phyloP scores from a whole-genome alignment of 2,797 vertebrate genomes.

The Arctocebus calabarensis region DNA sequence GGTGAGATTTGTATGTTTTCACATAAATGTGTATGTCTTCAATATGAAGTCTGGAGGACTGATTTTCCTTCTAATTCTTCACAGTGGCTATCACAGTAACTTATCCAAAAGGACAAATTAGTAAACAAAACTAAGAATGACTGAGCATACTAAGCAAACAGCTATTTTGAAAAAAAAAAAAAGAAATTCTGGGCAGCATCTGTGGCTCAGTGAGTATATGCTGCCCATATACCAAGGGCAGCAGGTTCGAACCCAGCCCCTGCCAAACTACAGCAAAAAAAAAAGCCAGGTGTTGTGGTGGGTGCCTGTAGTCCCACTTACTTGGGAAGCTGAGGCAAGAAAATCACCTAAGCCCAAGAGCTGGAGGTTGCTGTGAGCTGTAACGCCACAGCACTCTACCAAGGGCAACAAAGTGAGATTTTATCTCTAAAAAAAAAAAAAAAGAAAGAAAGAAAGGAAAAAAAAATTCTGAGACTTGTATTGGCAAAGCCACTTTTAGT shows the following conservation, averaged over 20 bases:
- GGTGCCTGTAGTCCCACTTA: too few species aligned
- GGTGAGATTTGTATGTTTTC: neutral
- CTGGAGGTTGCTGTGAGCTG: too few species aligned
- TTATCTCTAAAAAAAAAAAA: neutral
- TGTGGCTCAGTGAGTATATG: too few species aligned
- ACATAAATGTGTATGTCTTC: neutral
- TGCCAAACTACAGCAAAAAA: too few species aligned
- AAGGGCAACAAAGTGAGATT: too few species aligned
- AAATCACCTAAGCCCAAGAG: too few species aligned
- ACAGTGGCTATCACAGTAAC: neutral
- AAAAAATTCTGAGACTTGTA: slow-evolving; percentile 57
- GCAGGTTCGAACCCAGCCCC: too few species aligned
- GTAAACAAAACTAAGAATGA: slow-evolving; percentile 66
- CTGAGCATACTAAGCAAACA: slow-evolving; percentile 51
- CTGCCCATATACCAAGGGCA: too few species aligned
- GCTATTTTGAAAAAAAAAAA: slow-evolving; percentile 39
- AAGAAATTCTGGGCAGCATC: neutral
- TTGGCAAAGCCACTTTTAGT: slow-evolving; percentile 62
- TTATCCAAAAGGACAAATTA: slow-evolving; percentile 65
- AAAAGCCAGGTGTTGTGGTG: too few species aligned
- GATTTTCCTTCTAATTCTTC: slow-evolving; percentile 65
- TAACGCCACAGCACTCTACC: too few species aligned
- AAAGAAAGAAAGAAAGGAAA: neutral
- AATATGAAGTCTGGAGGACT: slow-evolving; percentile 25
- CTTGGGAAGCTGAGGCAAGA: too few species aligned